Conservation (phyloP, 2,888 invertebrate species). For the Sericinus montela region DNA sequence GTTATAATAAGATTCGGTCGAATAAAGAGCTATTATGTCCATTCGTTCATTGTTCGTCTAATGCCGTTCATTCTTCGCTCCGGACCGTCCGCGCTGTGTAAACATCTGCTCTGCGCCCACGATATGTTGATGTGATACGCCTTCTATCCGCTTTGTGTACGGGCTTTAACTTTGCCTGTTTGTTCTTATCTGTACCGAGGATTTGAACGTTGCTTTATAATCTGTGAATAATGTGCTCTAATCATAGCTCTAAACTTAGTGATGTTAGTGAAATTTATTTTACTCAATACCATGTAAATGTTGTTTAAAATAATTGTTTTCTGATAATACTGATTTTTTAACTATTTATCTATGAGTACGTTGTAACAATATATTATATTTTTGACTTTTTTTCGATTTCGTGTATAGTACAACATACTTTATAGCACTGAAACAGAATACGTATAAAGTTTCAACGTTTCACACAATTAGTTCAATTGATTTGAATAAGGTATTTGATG, state of each 20-base stretch:
- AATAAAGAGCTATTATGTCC: conserved; percentile 54
- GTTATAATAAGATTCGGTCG: conserved; percentile 61
- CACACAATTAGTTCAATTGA: too few species aligned
- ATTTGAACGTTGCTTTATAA: conserved; percentile 27
- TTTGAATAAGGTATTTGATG: too few species aligned
- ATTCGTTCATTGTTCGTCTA: conserved; percentile 46
- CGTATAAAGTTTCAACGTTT: too few species aligned
- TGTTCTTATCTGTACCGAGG: conserved; percentile 29
- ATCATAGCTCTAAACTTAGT: neutral
- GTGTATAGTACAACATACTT: too few species aligned
- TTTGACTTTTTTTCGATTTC: too few species aligned
- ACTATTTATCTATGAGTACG: too few species aligned
- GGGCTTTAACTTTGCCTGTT: conserved; percentile 21
- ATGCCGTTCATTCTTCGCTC: conserved; percentile 48
- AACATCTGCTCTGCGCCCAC: conserved; percentile 63
- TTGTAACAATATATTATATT: too few species aligned
- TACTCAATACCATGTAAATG: too few species aligned
- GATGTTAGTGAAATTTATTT: too few species aligned
- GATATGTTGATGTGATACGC: conserved; percentile 29
- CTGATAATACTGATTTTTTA: too few species aligned
- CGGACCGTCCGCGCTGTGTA: conserved; percentile 33
- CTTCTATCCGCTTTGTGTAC: conserved; percentile 17
- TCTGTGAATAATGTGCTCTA: conserved; percentile 19
- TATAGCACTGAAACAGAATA: too few species aligned
- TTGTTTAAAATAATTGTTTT: too few species aligned